A percentile compares a stretch with the other conserved stretches of the same genome.
These are phyloP conservation scores for Achroia grisella DNA, from an alignment of 1,140 invertebrate genomes.

Conservation along the genomic window DNA sequence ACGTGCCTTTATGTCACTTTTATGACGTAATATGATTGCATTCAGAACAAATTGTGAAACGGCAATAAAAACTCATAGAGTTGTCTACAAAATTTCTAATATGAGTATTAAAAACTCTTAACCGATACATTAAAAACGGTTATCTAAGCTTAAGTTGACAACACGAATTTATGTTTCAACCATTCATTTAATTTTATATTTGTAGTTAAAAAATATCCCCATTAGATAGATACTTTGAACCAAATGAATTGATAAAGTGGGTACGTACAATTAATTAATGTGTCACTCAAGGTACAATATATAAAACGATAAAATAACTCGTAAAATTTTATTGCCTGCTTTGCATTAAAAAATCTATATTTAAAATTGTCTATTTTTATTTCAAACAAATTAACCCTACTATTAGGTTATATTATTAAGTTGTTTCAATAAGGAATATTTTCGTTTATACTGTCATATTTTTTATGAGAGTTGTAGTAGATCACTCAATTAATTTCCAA, in stretches of 20 bases:
- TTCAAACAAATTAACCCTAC: no score
- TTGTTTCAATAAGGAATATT: not conserved
- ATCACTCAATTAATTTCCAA: no score
- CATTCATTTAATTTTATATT: slow-evolving; percentile 3
- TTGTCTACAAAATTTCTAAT: no score
- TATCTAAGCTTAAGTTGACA: no score
- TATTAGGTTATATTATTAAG: no score
- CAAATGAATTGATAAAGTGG: slow-evolving; percentile 9
- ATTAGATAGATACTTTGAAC: not conserved
- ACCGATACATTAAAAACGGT: no score
- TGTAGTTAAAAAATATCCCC: not conserved
- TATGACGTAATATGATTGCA: slow-evolving; percentile 58
- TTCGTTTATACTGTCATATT: not conserved
- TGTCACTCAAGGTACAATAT: slow-evolving; percentile 1
- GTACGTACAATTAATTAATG: slow-evolving; percentile 1
- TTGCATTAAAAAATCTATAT: slow-evolving; percentile 4
- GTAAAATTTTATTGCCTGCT: not conserved
- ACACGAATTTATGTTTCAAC: no score
- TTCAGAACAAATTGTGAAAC: slow-evolving; percentile 15
- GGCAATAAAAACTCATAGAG: no score
- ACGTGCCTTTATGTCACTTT: slow-evolving; percentile 52
- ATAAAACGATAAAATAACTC: slow-evolving; percentile 1
- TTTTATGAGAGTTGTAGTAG: no score
- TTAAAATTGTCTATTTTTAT: no score
- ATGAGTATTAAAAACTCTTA: no score